A percentile compares a stretch with the other conserved stretches of the same genome.
phyloP scores from a whole-genome alignment of 2,888 invertebrate genomes.

The Trachelus stipa region DNA sequence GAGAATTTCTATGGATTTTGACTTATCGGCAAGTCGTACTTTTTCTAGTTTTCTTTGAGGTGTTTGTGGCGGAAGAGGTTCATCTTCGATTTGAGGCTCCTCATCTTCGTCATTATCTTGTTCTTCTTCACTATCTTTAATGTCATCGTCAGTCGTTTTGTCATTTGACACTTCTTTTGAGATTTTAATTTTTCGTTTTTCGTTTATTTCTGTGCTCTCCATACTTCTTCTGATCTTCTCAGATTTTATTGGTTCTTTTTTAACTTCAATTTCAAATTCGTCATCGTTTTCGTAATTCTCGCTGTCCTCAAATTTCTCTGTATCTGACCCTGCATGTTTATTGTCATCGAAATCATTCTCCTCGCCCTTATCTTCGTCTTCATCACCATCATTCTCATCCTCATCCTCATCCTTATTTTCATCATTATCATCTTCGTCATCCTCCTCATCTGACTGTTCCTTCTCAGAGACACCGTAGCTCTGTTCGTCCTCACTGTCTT shows the following conservation, averaged over 20 bases:
- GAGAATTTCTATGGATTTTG: conserved; percentile 27
- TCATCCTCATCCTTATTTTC: conserved; percentile 38
- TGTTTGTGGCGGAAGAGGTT: background rate
- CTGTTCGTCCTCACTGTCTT: conserved; percentile 23
- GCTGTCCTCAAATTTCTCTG: conserved; percentile 20
- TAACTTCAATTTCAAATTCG: conserved; percentile 37
- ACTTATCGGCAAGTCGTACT: conserved; percentile 52
- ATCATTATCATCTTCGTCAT: conserved; percentile 33
- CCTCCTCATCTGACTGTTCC: conserved; percentile 46
- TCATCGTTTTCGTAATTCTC: conserved; percentile 30
- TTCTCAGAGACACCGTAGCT: conserved; percentile 45
- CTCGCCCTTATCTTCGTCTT: conserved; percentile 15
- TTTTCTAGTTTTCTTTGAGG: conserved; percentile 49
- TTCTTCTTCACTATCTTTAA: conserved; percentile 16
- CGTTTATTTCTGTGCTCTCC: conserved; percentile 37
- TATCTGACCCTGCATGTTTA: conserved; percentile 5
- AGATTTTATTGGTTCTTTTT: conserved; percentile 40
- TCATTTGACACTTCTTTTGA: conserved; percentile 4
- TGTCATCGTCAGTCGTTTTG: conserved; percentile 13
- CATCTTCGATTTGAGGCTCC: background rate
- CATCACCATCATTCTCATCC: conserved; percentile 14
- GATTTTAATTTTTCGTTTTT: conserved; percentile 18
- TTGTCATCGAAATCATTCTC: conserved; percentile 15
- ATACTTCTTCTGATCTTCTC: conserved; percentile 32
- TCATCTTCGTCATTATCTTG: conserved; percentile 17